A percentile compares a stretch with the other conserved stretches of the same genome.
Conservation (phyloP, 35 echinoderm and acorn worm species). For the Ophiothrix spiculata region DNA sequence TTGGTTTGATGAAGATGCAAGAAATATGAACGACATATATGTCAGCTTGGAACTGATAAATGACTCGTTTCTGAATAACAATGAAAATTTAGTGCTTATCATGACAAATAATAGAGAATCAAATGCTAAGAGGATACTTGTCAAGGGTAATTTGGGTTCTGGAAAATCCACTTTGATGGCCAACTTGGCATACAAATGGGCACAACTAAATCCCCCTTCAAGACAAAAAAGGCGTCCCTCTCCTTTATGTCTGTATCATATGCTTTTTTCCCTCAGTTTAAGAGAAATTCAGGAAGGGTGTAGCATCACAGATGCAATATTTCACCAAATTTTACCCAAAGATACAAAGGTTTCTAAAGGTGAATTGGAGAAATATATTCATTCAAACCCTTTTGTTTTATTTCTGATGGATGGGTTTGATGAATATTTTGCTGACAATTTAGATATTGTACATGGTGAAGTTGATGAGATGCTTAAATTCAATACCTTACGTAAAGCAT, state of each 20-base stretch:
- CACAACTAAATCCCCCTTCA: too few relatives aligned
- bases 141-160: background rate
- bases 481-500: background rate
- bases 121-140: background rate
- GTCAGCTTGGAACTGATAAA: background rate
- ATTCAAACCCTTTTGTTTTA: background rate
- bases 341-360: slow-evolving; percentile 24
- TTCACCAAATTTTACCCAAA: slow-evolving; percentile 12
- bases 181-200: background rate
- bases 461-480: background rate
- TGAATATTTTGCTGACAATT: background rate
- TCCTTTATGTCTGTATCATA: background rate
- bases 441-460: background rate
- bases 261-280: background rate
- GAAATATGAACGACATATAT: background rate
- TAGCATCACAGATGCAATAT: slow-evolving; percentile 1
- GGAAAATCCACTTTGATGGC: background rate
- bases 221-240: background rate
- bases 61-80: background rate
- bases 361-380: slow-evolving; percentile 14
- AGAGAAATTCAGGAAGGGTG: background rate
- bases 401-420: slow-evolving; percentile 21
- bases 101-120: background rate
- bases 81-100: background rate
- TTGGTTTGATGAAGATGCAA: background rate